Evolutionary conservation across 1,140 invertebrate genomes (phyloP), one percentile per base, ranked within the genome.

Genomic region (Drosophila ficusphila): DNA sequence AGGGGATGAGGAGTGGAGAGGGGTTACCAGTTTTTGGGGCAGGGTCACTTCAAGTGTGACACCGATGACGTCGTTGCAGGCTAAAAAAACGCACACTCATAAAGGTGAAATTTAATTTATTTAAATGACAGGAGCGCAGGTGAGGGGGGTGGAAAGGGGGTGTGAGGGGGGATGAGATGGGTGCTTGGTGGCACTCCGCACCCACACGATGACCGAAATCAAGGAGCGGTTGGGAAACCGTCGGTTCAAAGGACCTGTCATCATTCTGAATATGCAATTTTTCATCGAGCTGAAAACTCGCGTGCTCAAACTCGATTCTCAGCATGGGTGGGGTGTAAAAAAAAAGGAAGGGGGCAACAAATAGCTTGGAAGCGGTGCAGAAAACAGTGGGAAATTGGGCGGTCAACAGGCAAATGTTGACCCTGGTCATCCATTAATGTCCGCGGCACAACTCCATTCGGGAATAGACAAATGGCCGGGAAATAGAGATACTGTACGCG

Each of bases 21-120:
- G 4, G 23, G 19, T 7, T 14, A 19, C 7, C 2, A 12, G n/a
- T 42, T n/a, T n/a, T n/a, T 11, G 39, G 39, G n/a, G n/a, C 29
- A 27, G 53, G 51, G 48, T 36, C 56, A 54, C 44, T 60, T 27
- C 78, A 73, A 71, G 78, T 79, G 81, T 85, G 79, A 79, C 81
- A 68, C 70, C 76, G 72, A 81, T 86, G 81, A 85, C 81, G 81
- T 79, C 65, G 73, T 47, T 78, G 76, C 70, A 74, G 49, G 70
- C 41, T 7, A 21, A 14, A 21, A 14, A 61, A 69, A 58, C 23
- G 25, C 18, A 51, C 58, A 62, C 57, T 74, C 79, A 78, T 82
- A 70, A 70, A 62, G 79, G 72, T 58, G 54, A 88, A 77, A 77
- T 86, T 65, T 86, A 88, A 86, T 86, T 86, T 81, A 86, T 86